Conservation (phyloP, 1,140 invertebrate species). For the Drosophila chauvacae region DNA sequence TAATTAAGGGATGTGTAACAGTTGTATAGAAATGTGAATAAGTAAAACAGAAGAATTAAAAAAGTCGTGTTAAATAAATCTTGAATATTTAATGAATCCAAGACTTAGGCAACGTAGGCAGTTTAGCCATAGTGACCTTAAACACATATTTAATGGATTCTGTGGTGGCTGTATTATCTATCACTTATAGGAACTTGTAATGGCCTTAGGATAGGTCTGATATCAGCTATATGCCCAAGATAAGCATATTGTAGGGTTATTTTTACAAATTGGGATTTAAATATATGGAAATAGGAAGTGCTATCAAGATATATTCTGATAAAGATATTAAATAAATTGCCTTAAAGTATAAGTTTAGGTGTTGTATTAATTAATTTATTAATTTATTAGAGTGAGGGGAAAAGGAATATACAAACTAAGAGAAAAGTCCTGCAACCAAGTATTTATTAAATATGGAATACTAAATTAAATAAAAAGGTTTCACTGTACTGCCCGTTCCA, state of each 20-base stretch:
- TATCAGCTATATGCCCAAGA: background rate
- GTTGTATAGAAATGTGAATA: background rate
- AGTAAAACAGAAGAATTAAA: background rate
- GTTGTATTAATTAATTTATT: background rate
- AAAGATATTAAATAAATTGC: background rate
- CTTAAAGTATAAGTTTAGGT: background rate
- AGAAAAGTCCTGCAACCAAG: background rate
- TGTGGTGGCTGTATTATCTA: background rate
- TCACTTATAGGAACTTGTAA: background rate
- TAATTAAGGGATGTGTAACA: no score
- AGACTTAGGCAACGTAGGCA: slow-evolving; percentile 2
- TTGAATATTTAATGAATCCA: slow-evolving; percentile 1
- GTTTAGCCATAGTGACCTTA: background rate
- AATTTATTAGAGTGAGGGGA: background rate
- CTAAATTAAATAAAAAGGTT: background rate
- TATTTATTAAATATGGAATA: background rate
- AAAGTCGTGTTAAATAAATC: background rate
- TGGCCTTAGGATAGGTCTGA: slow-evolving; percentile 11
- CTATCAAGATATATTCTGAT: background rate
- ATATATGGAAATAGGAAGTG: background rate
- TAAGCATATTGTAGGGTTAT: slow-evolving; percentile 2
- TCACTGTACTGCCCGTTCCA: background rate
- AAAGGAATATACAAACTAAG: background rate
- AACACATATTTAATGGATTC: background rate
- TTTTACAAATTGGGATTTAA: background rate